phyloP scores from a whole-genome alignment of 2,888 invertebrate genomes.

The Druceiella hillmani region DNA sequence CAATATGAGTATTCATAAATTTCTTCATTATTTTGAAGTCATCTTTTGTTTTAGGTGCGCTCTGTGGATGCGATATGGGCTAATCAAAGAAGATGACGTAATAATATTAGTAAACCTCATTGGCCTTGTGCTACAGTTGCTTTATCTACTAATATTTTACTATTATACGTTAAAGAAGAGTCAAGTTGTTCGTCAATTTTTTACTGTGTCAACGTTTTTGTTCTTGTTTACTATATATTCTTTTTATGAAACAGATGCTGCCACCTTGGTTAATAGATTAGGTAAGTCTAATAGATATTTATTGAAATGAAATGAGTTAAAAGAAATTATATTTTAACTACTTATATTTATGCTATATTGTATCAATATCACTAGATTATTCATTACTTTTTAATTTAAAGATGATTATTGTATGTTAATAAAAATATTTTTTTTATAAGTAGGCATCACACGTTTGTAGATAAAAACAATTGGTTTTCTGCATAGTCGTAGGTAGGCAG shows the following conservation, averaged over 20 bases:
- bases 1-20: slow-evolving; percentile 5
- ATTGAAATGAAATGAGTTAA: too few relatives aligned
- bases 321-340: too few relatives aligned
- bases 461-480: too few relatives aligned
- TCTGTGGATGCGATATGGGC: slow-evolving; percentile 78
- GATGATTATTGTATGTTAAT: too few relatives aligned
- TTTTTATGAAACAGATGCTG: slow-evolving; percentile 47
- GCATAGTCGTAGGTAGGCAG: too few relatives aligned
- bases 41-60: slow-evolving; percentile 53
- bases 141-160: slow-evolving; percentile 66
- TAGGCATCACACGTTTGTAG: too few relatives aligned
- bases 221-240: slow-evolving; percentile 54
- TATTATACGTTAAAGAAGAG: slow-evolving; percentile 68
- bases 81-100: slow-evolving; percentile 64
- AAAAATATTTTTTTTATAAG: too few relatives aligned
- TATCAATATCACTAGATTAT: too few relatives aligned
- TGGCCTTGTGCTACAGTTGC: slow-evolving; percentile 64
- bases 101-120: slow-evolving; percentile 71
- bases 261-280: slow-evolving; percentile 51
- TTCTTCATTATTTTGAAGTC: slow-evolving; percentile 8
- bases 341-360: too few relatives aligned
- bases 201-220: slow-evolving; percentile 47
- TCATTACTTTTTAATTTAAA: too few relatives aligned
- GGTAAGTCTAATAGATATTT: too few relatives aligned
- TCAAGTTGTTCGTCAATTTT: slow-evolving; percentile 56